phyloP scores from a whole-genome alignment of 1,140 invertebrate genomes.

The Aphelenchoides besseyi region DNA sequence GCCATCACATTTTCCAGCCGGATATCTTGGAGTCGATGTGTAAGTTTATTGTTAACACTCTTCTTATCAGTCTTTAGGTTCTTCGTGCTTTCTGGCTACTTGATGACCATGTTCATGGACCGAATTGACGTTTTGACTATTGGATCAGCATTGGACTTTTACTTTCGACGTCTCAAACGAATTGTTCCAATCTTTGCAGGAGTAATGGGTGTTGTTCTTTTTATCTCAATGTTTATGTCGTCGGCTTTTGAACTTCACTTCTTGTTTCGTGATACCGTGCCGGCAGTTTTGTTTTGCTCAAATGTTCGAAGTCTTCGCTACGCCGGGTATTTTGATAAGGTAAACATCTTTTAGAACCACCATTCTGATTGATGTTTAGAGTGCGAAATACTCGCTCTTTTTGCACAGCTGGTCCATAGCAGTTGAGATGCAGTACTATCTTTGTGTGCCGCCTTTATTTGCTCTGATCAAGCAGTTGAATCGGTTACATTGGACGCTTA shows the following conservation, averaged over 20 bases:
- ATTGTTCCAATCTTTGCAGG: not conserved
- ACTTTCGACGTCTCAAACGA: too few relatives aligned
- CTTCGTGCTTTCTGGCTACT: constrained; percentile 9
- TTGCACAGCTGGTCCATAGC: not conserved
- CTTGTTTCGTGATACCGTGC: not conserved
- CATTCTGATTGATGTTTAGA: too few relatives aligned
- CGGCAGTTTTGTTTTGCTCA: not conserved
- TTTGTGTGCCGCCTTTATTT: not conserved
- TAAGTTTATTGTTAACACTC: not conserved
- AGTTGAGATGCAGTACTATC: not conserved
- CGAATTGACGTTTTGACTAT: not conserved
- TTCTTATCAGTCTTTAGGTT: not conserved
- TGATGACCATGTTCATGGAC: not conserved
- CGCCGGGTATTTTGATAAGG: not conserved
- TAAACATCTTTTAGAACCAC: too few relatives aligned
- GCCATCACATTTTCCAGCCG: not conserved
- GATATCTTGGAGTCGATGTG: constrained; percentile 3
- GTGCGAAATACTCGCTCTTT: not conserved
- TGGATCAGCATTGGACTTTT: too few relatives aligned
- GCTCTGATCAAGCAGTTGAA: not conserved
- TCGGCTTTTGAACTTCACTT: not conserved
- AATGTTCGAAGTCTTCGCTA: not conserved
- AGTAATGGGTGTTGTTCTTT: not conserved
- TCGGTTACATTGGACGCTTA: not conserved
- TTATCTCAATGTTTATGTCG: not conserved